These are phyloP conservation scores for Bovichtus variegatus DNA, from an alignment of 2,797 vertebrate genomes.

Conservation along the genomic window DNA sequence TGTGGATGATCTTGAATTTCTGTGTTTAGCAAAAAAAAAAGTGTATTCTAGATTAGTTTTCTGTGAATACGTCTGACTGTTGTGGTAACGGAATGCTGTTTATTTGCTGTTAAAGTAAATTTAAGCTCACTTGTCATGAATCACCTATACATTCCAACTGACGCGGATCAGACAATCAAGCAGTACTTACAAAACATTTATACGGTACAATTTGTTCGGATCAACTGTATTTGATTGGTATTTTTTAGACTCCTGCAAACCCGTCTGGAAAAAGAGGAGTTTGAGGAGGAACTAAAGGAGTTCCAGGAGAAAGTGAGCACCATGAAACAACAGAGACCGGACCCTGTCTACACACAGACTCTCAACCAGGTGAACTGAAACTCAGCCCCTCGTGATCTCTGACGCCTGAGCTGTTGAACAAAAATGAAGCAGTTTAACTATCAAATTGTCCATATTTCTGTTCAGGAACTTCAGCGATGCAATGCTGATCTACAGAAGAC, in stretches of 20 bases:
- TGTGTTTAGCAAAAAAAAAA: conserved; percentile 52
- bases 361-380: conserved; percentile 86
- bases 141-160: conserved; percentile 10
- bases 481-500: conserved; percentile 83
- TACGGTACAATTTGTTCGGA: not conserved
- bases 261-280: conserved; percentile 94
- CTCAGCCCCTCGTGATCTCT: not conserved
- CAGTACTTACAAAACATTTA: not conserved
- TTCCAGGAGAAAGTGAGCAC: conserved; percentile 81
- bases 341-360: conserved; percentile 76
- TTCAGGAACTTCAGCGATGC: conserved; percentile 86
- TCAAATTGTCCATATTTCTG: conserved; percentile 4
- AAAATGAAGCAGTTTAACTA: not conserved
- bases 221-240: not conserved
- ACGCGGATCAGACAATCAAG: conserved; percentile 37
- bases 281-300: conserved; percentile 93
- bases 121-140: conserved; percentile 22
- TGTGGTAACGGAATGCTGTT: conserved; percentile 30
- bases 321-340: conserved; percentile 84
- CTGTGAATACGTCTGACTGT: conserved; percentile 23
- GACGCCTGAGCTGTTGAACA: not conserved
- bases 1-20: conserved; percentile 57
- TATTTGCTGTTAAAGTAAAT: conserved; percentile 37
- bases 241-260: conserved; percentile 89
- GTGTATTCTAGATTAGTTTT: not conserved